Conservation (phyloP, 2,888 invertebrate genomes). For the Trilocha varians region DNA sequence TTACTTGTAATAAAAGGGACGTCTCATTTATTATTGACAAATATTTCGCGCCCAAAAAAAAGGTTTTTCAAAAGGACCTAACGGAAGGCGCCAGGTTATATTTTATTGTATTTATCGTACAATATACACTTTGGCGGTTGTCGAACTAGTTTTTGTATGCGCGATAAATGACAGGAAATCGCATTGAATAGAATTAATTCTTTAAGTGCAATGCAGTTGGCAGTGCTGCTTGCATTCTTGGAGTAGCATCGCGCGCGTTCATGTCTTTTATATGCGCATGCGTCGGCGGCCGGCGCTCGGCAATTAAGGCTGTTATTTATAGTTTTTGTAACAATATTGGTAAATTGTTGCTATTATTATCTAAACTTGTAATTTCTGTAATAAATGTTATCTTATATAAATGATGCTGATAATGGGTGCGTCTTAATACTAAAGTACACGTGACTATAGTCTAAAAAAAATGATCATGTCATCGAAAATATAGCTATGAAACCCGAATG, state of each 20-base stretch:
- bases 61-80: conserved; percentile 38
- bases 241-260: conserved; percentile 38
- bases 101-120: conserved; percentile 54
- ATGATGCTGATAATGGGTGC: too few species aligned
- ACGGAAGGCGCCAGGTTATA: conserved; percentile 66
- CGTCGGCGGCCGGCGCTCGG: too few species aligned
- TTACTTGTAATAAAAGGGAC: conserved; percentile 62
- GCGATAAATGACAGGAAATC: conserved; percentile 53
- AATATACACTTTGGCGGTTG: conserved; percentile 47
- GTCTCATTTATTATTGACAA: conserved; percentile 73
- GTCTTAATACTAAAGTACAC: too few species aligned
- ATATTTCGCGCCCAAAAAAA: conserved; percentile 63
- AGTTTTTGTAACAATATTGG: too few species aligned
- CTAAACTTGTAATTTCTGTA: too few species aligned
- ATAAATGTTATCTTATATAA: too few species aligned
- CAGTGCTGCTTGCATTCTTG: conserved; percentile 1
- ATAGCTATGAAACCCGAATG: too few species aligned
- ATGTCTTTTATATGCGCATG: conserved; percentile 50
- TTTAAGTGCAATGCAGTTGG: conserved; percentile 7
- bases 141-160: conserved; percentile 26
- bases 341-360: too few species aligned
- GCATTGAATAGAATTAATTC: conserved; percentile 21
- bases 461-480: too few species aligned
- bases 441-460: too few species aligned
- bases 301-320: too few species aligned